A percentile compares a stretch with the other conserved stretches of the same genome.
These are phyloP conservation scores for Staurois parvus DNA, from an alignment of 2,797 vertebrate species.

Conservation along the genomic window DNA sequence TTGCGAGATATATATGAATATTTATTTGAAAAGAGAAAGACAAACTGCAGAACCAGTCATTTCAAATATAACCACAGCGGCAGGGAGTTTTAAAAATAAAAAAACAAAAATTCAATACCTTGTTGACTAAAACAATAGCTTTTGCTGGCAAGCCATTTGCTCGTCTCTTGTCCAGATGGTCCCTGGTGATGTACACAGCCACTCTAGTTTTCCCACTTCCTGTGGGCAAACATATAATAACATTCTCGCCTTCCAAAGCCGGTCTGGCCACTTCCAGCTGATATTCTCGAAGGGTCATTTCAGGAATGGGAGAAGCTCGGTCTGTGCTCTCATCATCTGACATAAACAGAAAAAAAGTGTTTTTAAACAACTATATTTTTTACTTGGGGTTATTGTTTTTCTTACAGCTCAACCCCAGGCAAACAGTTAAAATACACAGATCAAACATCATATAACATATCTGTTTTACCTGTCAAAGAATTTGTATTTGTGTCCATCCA, in stretches of 20 bases:
- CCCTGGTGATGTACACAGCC: constrained; percentile 90
- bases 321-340: constrained; percentile 69
- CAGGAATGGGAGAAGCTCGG: constrained; percentile 72
- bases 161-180: constrained; percentile 87
- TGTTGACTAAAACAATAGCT: constrained; percentile 94
- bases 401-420: no score
- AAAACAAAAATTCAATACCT: constrained; percentile 77
- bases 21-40: no score
- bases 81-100: background rate
- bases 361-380: background rate
- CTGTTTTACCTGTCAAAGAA: no score
- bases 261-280: constrained; percentile 91
- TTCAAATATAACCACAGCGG: no score
- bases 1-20: no score
- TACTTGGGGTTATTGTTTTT: no score
- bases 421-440: background rate
- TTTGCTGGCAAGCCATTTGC: constrained; percentile 77
- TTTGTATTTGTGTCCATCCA: no score
- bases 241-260: constrained; percentile 90
- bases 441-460: background rate
- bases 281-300: constrained; percentile 88
- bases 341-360: constrained; percentile 63
- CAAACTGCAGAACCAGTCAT: background rate
- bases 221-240: constrained; percentile 95
- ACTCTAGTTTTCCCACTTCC: constrained; percentile 97